These are phyloP conservation scores for Blastomussa wellsi DNA, from an alignment of 92 coral and sea anemone species.

Conservation along the genomic window DNA sequence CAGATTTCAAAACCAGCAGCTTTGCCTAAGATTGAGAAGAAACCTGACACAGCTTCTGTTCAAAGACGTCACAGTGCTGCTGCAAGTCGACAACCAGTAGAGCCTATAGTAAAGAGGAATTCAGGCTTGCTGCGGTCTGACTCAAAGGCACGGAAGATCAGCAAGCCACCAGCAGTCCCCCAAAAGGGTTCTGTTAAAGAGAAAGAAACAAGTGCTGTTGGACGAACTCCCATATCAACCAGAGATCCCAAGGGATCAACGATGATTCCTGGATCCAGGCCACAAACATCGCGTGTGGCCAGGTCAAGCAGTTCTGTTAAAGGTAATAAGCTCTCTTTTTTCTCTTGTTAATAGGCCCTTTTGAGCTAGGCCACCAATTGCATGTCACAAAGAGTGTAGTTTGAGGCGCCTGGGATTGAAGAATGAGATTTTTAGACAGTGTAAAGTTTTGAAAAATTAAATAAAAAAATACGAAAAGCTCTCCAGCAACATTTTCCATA, in stretches of 20 bases:
- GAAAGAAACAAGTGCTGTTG: neutral
- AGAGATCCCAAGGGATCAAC: conserved; percentile 18
- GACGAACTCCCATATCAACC: neutral
- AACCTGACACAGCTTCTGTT: neutral
- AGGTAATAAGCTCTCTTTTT: conserved; percentile 8
- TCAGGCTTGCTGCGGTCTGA: conserved; percentile 22
- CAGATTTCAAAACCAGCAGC: conserved; percentile 30
- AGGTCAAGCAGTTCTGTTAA: conserved; percentile 32
- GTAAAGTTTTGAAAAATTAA: too few species aligned
- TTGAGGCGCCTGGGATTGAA: too few species aligned
- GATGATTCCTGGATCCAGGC: neutral
- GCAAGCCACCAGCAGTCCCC: neutral
- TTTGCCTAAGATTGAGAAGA: neutral
- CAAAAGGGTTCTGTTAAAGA: conserved; percentile 8
- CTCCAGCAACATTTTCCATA: too few species aligned
- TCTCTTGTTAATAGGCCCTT: too few species aligned
- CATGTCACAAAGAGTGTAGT: too few species aligned
- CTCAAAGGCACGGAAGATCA: conserved; percentile 6
- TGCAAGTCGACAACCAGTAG: conserved; percentile 21
- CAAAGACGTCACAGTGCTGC: conserved; percentile 19
- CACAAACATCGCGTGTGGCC: conserved; percentile 17
- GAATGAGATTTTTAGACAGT: too few species aligned
- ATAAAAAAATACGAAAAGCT: too few species aligned
- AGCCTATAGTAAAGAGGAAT: conserved; percentile 3
- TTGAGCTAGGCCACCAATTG: too few species aligned